Evolutionary conservation across 2,113 vertebrate species (phyloP), one percentile per base, ranked within the genome.

Genomic region (Gambusia holbrooki): DNA sequence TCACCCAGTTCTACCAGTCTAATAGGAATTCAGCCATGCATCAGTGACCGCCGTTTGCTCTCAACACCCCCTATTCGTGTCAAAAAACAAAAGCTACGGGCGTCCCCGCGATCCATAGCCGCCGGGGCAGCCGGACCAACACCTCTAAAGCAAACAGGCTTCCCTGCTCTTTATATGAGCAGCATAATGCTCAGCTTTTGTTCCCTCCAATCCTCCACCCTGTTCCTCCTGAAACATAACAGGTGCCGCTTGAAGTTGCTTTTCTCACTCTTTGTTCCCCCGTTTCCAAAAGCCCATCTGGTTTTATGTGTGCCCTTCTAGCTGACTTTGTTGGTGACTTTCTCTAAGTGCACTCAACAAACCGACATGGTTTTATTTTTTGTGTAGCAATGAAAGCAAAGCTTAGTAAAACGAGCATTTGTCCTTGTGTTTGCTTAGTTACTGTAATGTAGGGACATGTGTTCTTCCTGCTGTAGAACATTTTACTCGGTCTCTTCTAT

Each of bases 141-240:
- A 94, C 94, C 94, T 94, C 82, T 64, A 91, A 94, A 93, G 93
- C 93, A 94, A 94, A 94, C 92, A 94, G 27, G 62, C 83, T 81
- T 77, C 74, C 83, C 73, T 32, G 79, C 84, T 87, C 90, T 90
- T 90, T 90, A 87, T 76, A 86, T 78, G 82, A 70, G 87, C 83
- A 71, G 82, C 85, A 88, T 87, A 89, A 90, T 89, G 69, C 88
- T 75, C 48, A 27, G 86, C 84, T 74, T 93, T 93, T 93, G 89
- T 93, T 71, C 79, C 60, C 15, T 80, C 78, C 84, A 68, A 19
- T 71, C 71, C 81, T 84, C 83, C 84, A 28, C 80, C 82, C 80
- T 71, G 77, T 63, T 77, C 54, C 84, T 82, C 74, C 81, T 76
- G 81, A 87, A 83, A 79, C 85, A 82, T 30, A 90, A 89, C 93